Evolutionary conservation across 2,113 vertebrate genomes (phyloP).

Genomic region (Petaurus breviceps): DNA sequence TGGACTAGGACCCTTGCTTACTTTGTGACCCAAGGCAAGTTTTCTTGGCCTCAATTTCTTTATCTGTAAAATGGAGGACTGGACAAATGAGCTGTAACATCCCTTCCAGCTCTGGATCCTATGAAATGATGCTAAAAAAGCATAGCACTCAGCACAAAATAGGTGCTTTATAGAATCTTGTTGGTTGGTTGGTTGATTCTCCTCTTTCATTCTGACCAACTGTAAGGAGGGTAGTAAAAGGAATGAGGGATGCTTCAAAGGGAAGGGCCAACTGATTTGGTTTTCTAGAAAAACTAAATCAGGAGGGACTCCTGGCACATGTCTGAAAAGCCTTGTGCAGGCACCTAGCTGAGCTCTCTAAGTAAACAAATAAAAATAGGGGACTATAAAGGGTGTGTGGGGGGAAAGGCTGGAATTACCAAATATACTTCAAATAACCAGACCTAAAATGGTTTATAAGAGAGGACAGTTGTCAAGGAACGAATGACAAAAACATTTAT

Average conservation of each 20-base stretch:
- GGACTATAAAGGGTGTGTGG: background rate
- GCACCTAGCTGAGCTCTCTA: background rate
- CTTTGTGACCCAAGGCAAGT: background rate
- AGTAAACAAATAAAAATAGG: background rate
- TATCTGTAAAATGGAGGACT: background rate
- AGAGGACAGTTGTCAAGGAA: background rate
- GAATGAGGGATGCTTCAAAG: background rate
- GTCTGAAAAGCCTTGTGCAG: background rate
- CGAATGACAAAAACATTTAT: background rate
- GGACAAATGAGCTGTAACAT: background rate
- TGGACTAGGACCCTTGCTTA: background rate
- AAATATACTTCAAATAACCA: background rate
- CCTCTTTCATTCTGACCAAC: background rate
- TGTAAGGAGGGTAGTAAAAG: background rate
- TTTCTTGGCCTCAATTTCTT: background rate
- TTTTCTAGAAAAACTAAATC: background rate
- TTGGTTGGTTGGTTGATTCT: background rate
- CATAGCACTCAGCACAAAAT: background rate
- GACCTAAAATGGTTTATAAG: background rate
- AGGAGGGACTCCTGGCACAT: background rate
- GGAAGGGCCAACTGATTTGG: background rate
- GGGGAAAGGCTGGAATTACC: background rate
- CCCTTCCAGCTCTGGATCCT: background rate
- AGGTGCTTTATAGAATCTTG: background rate
- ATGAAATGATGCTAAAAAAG: background rate